These are phyloP conservation scores for Coracias cyanogaster DNA, from an alignment of 2,797 vertebrate genomes.

Conservation along the genomic window DNA sequence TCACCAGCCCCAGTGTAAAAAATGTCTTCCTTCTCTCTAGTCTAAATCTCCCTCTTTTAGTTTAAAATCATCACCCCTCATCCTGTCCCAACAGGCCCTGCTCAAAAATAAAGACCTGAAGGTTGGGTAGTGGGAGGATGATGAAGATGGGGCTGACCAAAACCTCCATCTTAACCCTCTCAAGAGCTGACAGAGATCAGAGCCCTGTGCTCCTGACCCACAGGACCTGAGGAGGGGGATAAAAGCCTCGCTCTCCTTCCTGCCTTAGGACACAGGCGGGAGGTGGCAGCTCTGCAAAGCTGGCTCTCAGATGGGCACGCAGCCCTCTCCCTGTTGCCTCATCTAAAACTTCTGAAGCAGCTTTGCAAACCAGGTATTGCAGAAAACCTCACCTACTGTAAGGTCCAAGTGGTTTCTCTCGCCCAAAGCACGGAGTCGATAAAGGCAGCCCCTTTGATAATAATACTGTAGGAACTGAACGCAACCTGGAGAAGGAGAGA, in stretches of 20 bases:
- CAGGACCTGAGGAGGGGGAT: background rate
- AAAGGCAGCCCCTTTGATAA: constrained; percentile 97
- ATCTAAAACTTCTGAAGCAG: background rate
- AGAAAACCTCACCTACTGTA: constrained; percentile 90
- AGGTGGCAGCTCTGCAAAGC: background rate
- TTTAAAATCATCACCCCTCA: background rate
- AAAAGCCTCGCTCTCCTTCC: background rate
- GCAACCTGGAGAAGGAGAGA: constrained; percentile 83
- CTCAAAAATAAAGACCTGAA: background rate
- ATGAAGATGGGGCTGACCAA: background rate
- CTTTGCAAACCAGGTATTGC: background rate
- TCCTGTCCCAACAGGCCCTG: background rate
- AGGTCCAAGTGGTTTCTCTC: constrained; percentile 97
- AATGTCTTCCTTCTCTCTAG: background rate
- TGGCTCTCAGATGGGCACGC: background rate
- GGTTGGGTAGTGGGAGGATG: background rate
- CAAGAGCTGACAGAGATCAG: background rate
- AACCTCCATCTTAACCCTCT: background rate
- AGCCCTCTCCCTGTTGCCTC: background rate
- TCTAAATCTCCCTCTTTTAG: background rate
- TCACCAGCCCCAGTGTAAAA: background rate
- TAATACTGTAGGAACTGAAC: constrained; percentile 99
- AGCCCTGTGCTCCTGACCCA: background rate
- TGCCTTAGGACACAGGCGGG: background rate
- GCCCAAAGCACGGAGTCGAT: constrained; percentile 92